phyloP scores from a whole-genome alignment of 2,888 invertebrate species.

The Sesamia inferens region DNA sequence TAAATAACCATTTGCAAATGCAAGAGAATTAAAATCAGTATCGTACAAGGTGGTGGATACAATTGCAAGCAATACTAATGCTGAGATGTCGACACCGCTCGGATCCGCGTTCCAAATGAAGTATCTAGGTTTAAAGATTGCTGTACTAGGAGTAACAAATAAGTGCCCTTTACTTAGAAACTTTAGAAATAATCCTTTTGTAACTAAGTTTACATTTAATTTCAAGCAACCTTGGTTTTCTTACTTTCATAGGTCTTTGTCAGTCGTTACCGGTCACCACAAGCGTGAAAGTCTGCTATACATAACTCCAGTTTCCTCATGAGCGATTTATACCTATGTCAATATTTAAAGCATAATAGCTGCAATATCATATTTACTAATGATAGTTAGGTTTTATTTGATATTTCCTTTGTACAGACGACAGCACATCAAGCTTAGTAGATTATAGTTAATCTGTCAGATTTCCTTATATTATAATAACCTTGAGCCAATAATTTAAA shows the following conservation, averaged over 20 bases:
- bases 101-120: conserved; percentile 41
- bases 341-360: too few relatives aligned
- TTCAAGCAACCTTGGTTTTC: neutral
- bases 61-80: conserved; percentile 45
- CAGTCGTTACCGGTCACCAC: too few relatives aligned
- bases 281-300: too few relatives aligned
- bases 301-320: too few relatives aligned
- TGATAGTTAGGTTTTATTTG: too few relatives aligned
- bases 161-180: conserved; percentile 41
- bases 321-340: too few relatives aligned
- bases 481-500: too few relatives aligned
- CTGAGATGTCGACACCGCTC: conserved; percentile 35
- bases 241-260: neutral
- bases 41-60: conserved; percentile 37
- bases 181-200: conserved; percentile 16
- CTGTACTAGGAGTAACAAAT: conserved; percentile 18
- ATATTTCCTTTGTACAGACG: too few relatives aligned
- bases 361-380: too few relatives aligned
- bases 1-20: conserved; percentile 43
- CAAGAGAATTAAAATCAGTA: conserved; percentile 45
- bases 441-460: too few relatives aligned
- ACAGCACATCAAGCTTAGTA: too few relatives aligned
- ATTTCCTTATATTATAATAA: too few relatives aligned
- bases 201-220: neutral
- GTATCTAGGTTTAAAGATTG: conserved; percentile 49